phyloP scores from a whole-genome alignment of 2,113 vertebrate genomes.

The Anhinga anhinga region DNA sequence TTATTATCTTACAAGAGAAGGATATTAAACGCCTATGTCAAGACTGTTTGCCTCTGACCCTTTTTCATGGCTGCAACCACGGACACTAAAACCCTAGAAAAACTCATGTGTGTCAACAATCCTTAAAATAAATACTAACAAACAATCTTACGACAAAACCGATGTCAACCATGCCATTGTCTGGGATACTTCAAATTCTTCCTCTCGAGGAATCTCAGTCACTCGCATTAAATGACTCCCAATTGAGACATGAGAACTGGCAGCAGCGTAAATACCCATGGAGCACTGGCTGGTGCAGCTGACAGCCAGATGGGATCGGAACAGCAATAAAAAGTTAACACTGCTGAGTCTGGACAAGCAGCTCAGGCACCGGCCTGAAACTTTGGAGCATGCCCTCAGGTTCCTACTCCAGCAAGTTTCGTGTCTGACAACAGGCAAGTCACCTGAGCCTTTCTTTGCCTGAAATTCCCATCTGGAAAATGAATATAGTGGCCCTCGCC shows the following conservation, averaged over 20 bases:
- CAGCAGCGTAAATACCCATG: not conserved
- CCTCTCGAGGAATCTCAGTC: conserved; percentile 28
- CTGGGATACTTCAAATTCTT: conserved; percentile 46
- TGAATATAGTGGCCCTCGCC: fast-evolving
- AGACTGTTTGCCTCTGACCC: not conserved
- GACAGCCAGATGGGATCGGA: conserved; percentile 39
- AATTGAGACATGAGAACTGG: conserved; percentile 58
- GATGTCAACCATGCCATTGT: not conserved
- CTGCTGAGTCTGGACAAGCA: not conserved
- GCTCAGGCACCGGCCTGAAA: not conserved
- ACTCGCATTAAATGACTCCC: conserved; percentile 18
- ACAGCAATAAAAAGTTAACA: not conserved
- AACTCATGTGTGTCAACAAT: not conserved
- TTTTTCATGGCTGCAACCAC: not conserved
- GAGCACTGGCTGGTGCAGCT: conserved; percentile 43
- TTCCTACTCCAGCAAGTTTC: not conserved
- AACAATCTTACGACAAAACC: not conserved
- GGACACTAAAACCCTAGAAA: not conserved
- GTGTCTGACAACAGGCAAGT: not conserved
- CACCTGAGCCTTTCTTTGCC: not conserved
- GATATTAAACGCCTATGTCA: not conserved
- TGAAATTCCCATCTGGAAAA: not conserved
- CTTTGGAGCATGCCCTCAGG: not conserved
- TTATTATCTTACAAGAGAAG: not conserved
- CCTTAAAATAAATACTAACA: conserved; percentile 32